phyloP scores from a whole-genome alignment of 2,797 vertebrate genomes.

The Lerista edwardsae region DNA sequence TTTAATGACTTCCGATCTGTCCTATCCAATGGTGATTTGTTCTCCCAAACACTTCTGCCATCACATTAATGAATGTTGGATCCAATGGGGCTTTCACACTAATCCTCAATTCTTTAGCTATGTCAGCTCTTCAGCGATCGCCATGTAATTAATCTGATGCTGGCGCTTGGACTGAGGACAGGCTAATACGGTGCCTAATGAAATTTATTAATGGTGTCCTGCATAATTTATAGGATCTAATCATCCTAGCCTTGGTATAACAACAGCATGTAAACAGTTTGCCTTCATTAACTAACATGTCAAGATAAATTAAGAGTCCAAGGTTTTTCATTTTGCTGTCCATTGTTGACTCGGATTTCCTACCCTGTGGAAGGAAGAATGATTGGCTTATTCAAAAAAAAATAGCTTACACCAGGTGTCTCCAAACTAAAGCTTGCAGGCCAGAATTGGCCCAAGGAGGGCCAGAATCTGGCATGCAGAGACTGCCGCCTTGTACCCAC shows the following conservation, averaged over 20 bases:
- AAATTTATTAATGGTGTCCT: conserved; percentile 69
- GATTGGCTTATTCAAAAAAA: not conserved
- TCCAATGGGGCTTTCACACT: conserved; percentile 48
- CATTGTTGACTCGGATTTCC: not conserved
- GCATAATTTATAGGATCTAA: conserved; percentile 67
- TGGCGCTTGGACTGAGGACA: conserved; percentile 42
- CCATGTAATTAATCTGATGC: conserved; percentile 64
- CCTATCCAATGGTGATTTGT: conserved; percentile 62
- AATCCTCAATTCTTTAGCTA: conserved; percentile 57
- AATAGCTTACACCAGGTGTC: too few relatives aligned
- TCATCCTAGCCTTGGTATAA: conserved; percentile 48
- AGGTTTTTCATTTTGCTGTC: conserved; percentile 29
- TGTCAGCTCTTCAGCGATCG: conserved; percentile 57
- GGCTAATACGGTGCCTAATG: conserved; percentile 61
- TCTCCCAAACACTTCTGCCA: conserved; percentile 65
- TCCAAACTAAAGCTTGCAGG: too few relatives aligned
- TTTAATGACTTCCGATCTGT: conserved; percentile 61
- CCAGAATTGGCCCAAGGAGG: too few relatives aligned
- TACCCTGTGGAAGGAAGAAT: conserved; percentile 4
- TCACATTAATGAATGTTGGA: conserved; percentile 64
- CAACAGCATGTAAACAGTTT: conserved; percentile 59
- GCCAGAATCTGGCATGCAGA: too few relatives aligned
- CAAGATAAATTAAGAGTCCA: conserved; percentile 31
- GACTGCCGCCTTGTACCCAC: too few relatives aligned
- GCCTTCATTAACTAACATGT: conserved; percentile 47